Base-by-base conservation (phyloP, 53 echinoderm and acorn worm species). In the Astropecten irregularis region DNA sequence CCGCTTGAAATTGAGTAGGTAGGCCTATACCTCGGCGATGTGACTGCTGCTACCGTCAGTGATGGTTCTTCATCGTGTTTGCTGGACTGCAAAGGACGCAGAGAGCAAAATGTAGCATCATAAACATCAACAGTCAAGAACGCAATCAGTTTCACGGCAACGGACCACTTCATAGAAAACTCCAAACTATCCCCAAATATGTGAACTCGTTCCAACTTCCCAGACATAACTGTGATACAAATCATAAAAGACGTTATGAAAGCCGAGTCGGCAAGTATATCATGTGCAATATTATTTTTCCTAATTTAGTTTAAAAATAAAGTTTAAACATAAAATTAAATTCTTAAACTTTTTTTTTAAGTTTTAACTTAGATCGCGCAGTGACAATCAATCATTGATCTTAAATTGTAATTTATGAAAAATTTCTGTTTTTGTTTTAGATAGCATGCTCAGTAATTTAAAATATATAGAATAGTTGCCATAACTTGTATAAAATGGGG, bases 231-330 rank as follows among this genome's bases (percentile, higher is more conserved):
- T 8, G 11, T 42, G 42, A 42, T 8, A 42, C 42, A 11, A 42
- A 42, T 42, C 42, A 42, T 42, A 8, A 42, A n/a, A 42, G 42
- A 8, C 42, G 42, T 6, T 42, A 11, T 42, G 42, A 42, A 79
- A 42, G 18, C 61, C 47, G 61, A 42, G 47, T 79, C 56, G 79
- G 79, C 79, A 79, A 79, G 77, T 77, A 77, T n/a, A n/a, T n/a
- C n/a, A n/a, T 62, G 79, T 79, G 79, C 79, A 79, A 79, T 79
- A 79, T 77, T 79, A 26, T 76, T 57, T 73, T 36, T n/a, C 53
- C 13, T 52, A 73, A 52, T 35, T 23, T 9, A 36, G 33, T 73
- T 73, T 36, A 52, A 55, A 18, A 15, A n/a, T n/a, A n/a, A 62
- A 61, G 25, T 39, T 59, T 42, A 11, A 9, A 19, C 42, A 2